Evolutionary conservation across 1,140 invertebrate genomes (phyloP), one percentile per base, ranked within the genome.

Genomic region (Adelges cooleyi): DNA sequence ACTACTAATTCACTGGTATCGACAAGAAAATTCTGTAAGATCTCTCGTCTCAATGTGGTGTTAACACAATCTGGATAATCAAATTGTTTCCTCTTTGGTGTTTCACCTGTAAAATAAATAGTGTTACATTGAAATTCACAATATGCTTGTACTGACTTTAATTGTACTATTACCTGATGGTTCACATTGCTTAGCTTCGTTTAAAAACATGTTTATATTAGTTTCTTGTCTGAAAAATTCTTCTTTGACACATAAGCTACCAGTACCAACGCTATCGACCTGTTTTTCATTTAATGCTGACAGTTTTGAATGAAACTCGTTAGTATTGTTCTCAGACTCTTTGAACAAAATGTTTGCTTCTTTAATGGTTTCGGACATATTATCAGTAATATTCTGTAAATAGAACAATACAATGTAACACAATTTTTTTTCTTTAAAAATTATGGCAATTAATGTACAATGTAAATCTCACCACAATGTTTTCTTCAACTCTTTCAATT

Each of bases 171-270:
- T 62, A 62, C 56, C 56, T 48, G 27, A 62, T 22, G 56, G 56
- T 22, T 10, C 33, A 2, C 25, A 62, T 29, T 62, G 38, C 18
- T 62, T 48, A 15, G 42, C 42, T 62, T 62, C 56, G 4, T 62
- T 62, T 11, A 62, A 33, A 48, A 62, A 48, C 15, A 46, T 20
- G 13, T 46, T 62, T n/a, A 62, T 20, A 48, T 62, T 62, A 13
- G 56, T 62, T 33, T 46, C 56, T 48, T 62, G 56, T 29, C 42
- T 48, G 5, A 62, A 62, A 6, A 62, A 62, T 48, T 62, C 56
- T 62, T 62, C 56, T 62, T 62, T 62, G 22, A 62, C 56, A 48
- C 56, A 62, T 33, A 62, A 48, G 20, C 56, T 62, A 6, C 56
- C 42, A 2, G 56, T 62, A 20, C 40, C 42, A 6, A 62, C 17